These are phyloP conservation scores for Ichneumon xanthorius DNA, from an alignment of 2,888 invertebrate genomes.

Conservation along the genomic window DNA sequence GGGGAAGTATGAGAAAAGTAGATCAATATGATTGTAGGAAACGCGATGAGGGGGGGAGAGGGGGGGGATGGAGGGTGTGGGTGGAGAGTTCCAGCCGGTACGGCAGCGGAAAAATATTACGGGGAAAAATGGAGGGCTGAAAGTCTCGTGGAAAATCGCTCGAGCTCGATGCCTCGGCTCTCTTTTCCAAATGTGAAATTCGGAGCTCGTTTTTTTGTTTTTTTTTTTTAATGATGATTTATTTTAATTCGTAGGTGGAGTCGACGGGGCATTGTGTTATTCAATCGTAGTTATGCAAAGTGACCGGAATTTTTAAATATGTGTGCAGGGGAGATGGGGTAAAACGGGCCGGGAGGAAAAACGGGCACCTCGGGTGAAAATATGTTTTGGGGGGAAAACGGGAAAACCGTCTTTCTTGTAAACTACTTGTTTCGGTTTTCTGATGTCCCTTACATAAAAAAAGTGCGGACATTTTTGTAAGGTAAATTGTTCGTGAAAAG, in stretches of 20 bases:
- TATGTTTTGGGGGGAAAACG: too few relatives aligned
- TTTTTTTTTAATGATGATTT: not conserved
- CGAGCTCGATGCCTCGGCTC: not conserved
- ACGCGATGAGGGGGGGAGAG: conserved; percentile 24
- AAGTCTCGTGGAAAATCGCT: conserved; percentile 25
- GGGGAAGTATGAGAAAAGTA: conserved; percentile 12
- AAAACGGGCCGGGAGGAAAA: too few relatives aligned
- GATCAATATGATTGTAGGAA: conserved; percentile 50
- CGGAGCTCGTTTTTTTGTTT: conserved; percentile 23
- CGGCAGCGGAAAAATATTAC: conserved; percentile 44
- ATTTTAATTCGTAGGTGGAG: not conserved
- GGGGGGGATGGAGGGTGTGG: not conserved
- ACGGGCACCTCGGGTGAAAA: too few relatives aligned
- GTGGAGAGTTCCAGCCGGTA: not conserved
- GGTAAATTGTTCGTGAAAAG: too few relatives aligned
- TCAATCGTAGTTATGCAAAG: too few relatives aligned
- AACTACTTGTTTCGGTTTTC: too few relatives aligned
- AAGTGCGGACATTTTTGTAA: too few relatives aligned
- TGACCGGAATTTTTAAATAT: too few relatives aligned
- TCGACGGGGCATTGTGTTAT: too few relatives aligned
- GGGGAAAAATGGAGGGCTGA: conserved; percentile 52
- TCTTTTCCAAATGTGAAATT: conserved; percentile 20
- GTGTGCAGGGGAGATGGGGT: too few relatives aligned
- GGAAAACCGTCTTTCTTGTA: too few relatives aligned
- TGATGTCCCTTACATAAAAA: too few relatives aligned